These are phyloP conservation scores for Neosilurus mollespiculum DNA, from an alignment of 2,797 vertebrate species.

Conservation along the genomic window DNA sequence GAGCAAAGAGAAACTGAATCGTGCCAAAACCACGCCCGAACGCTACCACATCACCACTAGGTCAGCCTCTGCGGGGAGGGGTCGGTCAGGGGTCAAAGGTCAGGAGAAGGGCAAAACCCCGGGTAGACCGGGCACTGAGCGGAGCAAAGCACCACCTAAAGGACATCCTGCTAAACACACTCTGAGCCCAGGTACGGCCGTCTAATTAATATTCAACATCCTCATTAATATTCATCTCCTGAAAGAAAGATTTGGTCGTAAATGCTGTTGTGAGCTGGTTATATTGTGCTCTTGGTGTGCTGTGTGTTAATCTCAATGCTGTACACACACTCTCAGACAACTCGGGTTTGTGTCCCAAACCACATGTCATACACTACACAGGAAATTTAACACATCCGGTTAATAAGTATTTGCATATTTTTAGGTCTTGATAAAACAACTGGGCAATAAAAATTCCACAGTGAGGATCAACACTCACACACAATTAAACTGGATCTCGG, in stretches of 20 bases:
- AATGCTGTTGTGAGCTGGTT: background rate
- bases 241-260: background rate
- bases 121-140: constrained; percentile 54
- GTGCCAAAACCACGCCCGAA: constrained; percentile 63
- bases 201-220: constrained; percentile 1
- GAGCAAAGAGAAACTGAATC: constrained; percentile 90
- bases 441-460: background rate
- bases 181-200: constrained; percentile 65
- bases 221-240: background rate
- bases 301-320: background rate
- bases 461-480: background rate
- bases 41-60: constrained; percentile 37
- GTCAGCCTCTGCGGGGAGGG: constrained; percentile 23
- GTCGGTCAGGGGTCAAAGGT: constrained; percentile 10
- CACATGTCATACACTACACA: too few species aligned
- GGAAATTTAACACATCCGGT: background rate
- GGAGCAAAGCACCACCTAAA: constrained; percentile 75
- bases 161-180: constrained; percentile 77
- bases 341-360: background rate
- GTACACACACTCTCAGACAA: background rate
- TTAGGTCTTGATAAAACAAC: background rate
- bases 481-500: background rate
- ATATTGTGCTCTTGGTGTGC: background rate
- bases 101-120: constrained; percentile 51
- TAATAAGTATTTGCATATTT: background rate